Evolutionary conservation across 2,113 vertebrate genomes (phyloP), one percentile per base, ranked within the genome.

Genomic region (Ptilonorhynchus violaceus): DNA sequence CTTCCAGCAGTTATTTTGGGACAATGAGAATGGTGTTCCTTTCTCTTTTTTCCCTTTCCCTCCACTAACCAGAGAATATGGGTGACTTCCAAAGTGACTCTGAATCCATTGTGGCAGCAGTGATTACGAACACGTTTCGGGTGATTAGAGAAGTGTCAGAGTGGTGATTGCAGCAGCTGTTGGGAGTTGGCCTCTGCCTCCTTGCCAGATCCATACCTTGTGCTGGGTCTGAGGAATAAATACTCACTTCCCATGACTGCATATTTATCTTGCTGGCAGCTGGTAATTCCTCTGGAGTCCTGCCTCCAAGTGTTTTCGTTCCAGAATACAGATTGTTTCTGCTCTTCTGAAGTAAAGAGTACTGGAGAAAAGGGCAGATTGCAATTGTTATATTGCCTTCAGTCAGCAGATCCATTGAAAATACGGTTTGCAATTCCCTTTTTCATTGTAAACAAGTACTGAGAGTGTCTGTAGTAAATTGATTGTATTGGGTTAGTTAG

Each of bases 311-410:
- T 80, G 49, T 66, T 89, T 86, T 79, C 39, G 44, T 84, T 78
- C 56, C 73, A 91, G 55, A 85, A 92, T 59, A 30, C 74, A 88
- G 76, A 64, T 86, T 69, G 84, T 56, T 93, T 93, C 64, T 93
- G 44, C 59, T 84, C 22, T 52, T 88, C 60, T 92, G 15, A 89
- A 91, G 35, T 22, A 92, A 74, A 89, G 84, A 68, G 74, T 42
- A 94, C 87, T 94, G 69, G 95, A 89, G 81, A 72, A 92, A 88
- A 96, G 89, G 93, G 87, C 84, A 89, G 70, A 50, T 30, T 58
- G 52, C 66, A 50, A 13, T 93, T 96, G 47, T 47, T 72, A 2
- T 2, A 6, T 52, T 88, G 58, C 81, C 46, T 82, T 59, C 52
- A 59, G 56, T 63, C 66, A 92, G 74, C 74, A 68, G 42, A 82